Conservation (phyloP, 2,797 vertebrate species). For the Morus bassanus region DNA sequence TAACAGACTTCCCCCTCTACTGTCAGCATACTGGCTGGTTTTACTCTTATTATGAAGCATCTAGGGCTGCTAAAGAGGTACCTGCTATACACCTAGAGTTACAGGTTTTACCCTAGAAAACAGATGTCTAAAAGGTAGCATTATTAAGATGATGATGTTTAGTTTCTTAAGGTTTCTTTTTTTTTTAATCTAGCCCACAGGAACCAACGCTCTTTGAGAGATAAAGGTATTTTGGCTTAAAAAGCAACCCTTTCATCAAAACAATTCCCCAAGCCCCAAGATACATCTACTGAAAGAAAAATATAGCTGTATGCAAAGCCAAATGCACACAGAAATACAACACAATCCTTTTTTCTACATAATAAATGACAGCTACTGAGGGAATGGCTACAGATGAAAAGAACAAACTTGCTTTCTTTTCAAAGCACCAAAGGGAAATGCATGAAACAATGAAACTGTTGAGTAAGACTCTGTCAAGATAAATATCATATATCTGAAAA, state of each 20-base stretch:
- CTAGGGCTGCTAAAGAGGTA: not conserved
- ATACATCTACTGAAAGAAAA: constrained; percentile 28
- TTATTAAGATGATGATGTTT: not conserved
- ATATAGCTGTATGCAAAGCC: not conserved
- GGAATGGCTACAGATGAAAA: constrained; percentile 31
- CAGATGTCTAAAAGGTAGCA: not conserved
- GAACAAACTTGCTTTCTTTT: constrained; percentile 50
- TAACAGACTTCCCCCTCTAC: not conserved
- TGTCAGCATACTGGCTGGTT: not conserved
- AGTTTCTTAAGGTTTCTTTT: not conserved
- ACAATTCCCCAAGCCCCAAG: not conserved
- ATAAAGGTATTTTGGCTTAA: constrained; percentile 25
- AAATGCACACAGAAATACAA: constrained; percentile 19
- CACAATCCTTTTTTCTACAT: not conserved
- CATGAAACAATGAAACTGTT: constrained; percentile 48
- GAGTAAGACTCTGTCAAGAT: constrained; percentile 29
- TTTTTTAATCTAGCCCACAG: not conserved
- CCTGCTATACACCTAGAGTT: not conserved
- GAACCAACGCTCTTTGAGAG: constrained; percentile 3
- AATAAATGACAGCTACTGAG: constrained; percentile 18
- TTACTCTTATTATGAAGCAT: not conserved
- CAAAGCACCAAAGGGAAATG: constrained; percentile 12
- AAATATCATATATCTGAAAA: constrained; percentile 42
- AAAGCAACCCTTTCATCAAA: constrained; percentile 25
- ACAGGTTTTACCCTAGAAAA: not conserved